phyloP scores from a whole-genome alignment of 2,797 vertebrate species.

The Myripristis jacobus region DNA sequence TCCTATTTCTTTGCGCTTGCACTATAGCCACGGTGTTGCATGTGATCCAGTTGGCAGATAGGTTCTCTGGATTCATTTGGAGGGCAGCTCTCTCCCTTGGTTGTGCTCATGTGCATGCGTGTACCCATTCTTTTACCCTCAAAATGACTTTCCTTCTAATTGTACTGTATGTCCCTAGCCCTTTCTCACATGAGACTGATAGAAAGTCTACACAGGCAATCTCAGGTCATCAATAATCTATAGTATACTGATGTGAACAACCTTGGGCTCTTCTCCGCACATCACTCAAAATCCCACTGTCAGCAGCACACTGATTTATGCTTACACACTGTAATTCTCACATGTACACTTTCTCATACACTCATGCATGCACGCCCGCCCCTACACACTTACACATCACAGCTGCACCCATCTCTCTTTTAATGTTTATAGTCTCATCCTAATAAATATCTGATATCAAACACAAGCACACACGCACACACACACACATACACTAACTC shows the following conservation, averaged over 20 bases:
- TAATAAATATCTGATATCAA: neutral
- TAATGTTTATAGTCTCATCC: neutral
- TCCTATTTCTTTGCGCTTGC: constrained; percentile 3
- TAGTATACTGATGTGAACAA: constrained; percentile 67
- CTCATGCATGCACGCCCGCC: constrained; percentile 36
- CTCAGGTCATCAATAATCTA: constrained; percentile 72
- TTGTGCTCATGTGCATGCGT: neutral
- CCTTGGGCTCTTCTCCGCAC: constrained; percentile 44
- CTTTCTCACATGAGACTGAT: constrained; percentile 55
- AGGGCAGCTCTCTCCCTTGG: neutral
- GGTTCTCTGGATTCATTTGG: constrained; percentile 9
- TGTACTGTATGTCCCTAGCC: constrained; percentile 27
- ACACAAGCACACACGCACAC: neutral
- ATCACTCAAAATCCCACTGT: constrained; percentile 54
- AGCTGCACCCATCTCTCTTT: constrained; percentile 37
- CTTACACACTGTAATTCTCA: constrained; percentile 43
- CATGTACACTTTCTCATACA: constrained; percentile 21
- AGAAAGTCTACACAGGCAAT: constrained; percentile 47
- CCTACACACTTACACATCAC: constrained; percentile 27
- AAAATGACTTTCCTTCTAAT: constrained; percentile 54
- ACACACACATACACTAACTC: neutral
- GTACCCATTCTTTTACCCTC: constrained; percentile 34
- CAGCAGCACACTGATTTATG: constrained; percentile 63
- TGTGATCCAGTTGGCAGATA: constrained; percentile 20
- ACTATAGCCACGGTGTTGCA: neutral